Conservation (phyloP, 2,888 invertebrate species). For the Drosophila putrida region DNA sequence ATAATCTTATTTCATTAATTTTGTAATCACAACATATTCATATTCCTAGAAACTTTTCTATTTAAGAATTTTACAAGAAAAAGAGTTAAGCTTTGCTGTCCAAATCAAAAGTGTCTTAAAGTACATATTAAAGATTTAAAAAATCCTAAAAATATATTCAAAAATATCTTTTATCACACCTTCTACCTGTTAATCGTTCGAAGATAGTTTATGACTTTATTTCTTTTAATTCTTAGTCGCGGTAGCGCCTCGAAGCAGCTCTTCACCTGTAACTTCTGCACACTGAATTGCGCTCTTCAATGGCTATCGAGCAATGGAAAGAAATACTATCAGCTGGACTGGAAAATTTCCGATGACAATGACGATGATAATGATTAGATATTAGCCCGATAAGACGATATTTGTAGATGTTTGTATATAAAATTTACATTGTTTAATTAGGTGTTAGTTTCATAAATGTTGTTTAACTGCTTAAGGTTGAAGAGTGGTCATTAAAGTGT, state of each 20-base stretch:
- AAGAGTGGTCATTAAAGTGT: slow-evolving; percentile 40
- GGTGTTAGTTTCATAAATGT: slow-evolving; percentile 60
- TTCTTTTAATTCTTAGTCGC: slow-evolving; percentile 58
- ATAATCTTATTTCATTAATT: not conserved
- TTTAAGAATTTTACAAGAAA: too few species aligned
- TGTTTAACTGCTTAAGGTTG: slow-evolving; percentile 42
- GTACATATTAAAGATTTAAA: too few species aligned
- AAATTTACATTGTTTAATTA: slow-evolving; percentile 62
- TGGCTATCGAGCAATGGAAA: slow-evolving; percentile 79
- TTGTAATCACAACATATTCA: not conserved
- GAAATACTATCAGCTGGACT: slow-evolving; percentile 83
- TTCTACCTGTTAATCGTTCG: not conserved
- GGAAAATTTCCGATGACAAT: slow-evolving; percentile 79
- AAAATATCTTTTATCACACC: not conserved
- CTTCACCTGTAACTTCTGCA: slow-evolving; percentile 84
- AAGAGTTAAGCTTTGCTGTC: too few species aligned
- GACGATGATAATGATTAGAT: slow-evolving; percentile 39
- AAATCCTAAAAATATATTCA: not conserved
- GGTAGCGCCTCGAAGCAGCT: slow-evolving; percentile 83
- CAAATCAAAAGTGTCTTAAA: too few species aligned
- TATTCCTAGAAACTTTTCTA: too few species aligned
- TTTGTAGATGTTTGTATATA: slow-evolving; percentile 59
- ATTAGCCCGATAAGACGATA: slow-evolving; percentile 3
- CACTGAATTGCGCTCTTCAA: slow-evolving; percentile 79
- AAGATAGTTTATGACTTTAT: not conserved